Evolutionary conservation across 2,113 vertebrate species (phyloP).

Genomic region (Taurulus bubalis): DNA sequence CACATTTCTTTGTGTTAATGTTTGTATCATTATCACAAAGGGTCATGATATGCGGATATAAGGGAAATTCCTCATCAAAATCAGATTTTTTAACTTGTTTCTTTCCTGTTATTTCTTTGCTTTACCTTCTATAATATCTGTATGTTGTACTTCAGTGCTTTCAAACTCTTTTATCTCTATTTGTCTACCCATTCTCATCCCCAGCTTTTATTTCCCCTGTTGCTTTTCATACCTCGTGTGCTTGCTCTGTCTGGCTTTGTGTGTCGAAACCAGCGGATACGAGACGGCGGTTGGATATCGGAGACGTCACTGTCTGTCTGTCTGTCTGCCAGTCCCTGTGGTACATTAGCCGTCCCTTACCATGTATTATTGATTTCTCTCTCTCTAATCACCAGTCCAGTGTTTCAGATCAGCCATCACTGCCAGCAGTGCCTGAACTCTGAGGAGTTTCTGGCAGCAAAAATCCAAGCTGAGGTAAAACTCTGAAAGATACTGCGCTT

Average conservation of each 20-base stretch:
- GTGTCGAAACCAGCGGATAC: slow-evolving; percentile 61
- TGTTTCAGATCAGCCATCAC: slow-evolving; percentile 71
- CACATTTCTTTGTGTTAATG: slow-evolving; percentile 45
- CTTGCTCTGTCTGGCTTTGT: slow-evolving; percentile 57
- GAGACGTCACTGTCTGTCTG: slow-evolving; percentile 67
- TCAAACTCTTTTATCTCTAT: slow-evolving; percentile 44
- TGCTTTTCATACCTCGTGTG: slow-evolving; percentile 54
- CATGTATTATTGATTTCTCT: slow-evolving; percentile 81
- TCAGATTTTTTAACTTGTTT: not conserved
- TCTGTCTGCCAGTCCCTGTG: slow-evolving; percentile 72
- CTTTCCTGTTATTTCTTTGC: not conserved
- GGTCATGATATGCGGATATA: slow-evolving; percentile 28
- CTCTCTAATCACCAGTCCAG: slow-evolving; percentile 74
- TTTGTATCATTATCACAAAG: not conserved
- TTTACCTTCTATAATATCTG: not conserved
- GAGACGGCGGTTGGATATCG: slow-evolving; percentile 55
- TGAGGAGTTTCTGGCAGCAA: slow-evolving; percentile 44
- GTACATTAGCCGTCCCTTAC: slow-evolving; percentile 80
- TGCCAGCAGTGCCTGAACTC: slow-evolving; percentile 52
- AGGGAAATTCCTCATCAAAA: not conserved
- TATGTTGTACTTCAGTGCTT: slow-evolving; percentile 23
- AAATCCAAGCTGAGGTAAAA: slow-evolving; percentile 22
- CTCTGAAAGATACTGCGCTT: slow-evolving; percentile 21
- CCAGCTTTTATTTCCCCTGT: slow-evolving; percentile 74
- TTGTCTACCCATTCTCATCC: slow-evolving; percentile 61